phyloP scores from a whole-genome alignment of 2,797 vertebrate genomes.

The Microctenopoma steveboyesi region DNA sequence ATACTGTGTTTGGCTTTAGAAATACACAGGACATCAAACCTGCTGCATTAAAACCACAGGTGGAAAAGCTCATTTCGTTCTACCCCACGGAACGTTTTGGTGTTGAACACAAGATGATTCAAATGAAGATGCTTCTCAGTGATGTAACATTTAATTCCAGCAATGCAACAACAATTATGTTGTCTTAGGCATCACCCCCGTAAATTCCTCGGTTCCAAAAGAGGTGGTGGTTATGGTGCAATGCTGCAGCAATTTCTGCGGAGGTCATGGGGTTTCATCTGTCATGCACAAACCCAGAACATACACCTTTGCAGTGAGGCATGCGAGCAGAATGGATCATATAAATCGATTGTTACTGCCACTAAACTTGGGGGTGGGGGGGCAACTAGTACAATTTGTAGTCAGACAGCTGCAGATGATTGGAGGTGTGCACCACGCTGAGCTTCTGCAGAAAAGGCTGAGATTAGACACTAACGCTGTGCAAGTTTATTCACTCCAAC shows the following conservation, averaged over 20 bases:
- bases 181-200: slow-evolving; percentile 34
- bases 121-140: slow-evolving; percentile 15
- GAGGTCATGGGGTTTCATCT: slow-evolving; percentile 56
- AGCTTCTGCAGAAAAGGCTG: slow-evolving; percentile 27
- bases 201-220: slow-evolving; percentile 37
- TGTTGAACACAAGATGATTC: background rate
- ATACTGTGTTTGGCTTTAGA: background rate
- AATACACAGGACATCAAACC: slow-evolving; percentile 2
- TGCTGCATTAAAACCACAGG: background rate
- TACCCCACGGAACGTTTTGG: background rate
- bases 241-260: slow-evolving; percentile 51
- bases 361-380: slow-evolving; percentile 34
- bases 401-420: slow-evolving; percentile 47
- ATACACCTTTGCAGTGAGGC: slow-evolving; percentile 54
- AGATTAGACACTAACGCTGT: background rate
- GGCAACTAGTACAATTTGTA: slow-evolving; percentile 35
- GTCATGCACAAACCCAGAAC: slow-evolving; percentile 58
- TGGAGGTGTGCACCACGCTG: slow-evolving; percentile 38
- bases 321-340: slow-evolving; percentile 63
- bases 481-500: slow-evolving; percentile 5
- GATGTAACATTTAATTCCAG: slow-evolving; percentile 30
- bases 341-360: slow-evolving; percentile 67
- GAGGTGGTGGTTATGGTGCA: slow-evolving; percentile 47
- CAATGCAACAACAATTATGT: slow-evolving; percentile 36
- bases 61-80: background rate